Percentiles rank a stretch among this genome's conserved stretches.
phyloP scores from a whole-genome alignment of 2,113 vertebrate genomes.

The Dasypus novemcinctus region DNA sequence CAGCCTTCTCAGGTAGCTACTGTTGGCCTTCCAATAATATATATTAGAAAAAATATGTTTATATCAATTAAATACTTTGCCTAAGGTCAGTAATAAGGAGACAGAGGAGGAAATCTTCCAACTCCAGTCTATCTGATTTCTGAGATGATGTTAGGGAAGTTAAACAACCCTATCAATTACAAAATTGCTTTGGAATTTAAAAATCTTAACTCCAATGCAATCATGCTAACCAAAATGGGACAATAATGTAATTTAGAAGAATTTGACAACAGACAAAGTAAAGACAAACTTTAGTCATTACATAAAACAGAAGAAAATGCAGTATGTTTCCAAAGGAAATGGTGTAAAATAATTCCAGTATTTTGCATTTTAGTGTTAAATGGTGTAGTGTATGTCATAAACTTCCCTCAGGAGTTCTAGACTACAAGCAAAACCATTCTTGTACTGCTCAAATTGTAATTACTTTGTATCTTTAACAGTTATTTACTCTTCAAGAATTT shows the following conservation, averaged over 20 bases:
- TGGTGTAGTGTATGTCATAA: neutral
- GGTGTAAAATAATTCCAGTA: neutral
- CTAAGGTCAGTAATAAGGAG: neutral
- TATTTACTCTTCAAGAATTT: neutral
- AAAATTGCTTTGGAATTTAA: neutral
- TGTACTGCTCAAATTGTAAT: neutral
- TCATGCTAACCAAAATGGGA: neutral
- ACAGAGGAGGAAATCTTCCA: neutral
- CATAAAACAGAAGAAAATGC: neutral
- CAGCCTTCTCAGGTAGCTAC: neutral
- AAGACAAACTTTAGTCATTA: neutral
- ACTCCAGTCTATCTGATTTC: neutral
- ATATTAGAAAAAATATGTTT: neutral
- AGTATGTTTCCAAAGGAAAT: neutral
- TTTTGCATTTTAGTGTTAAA: neutral
- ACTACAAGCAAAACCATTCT: neutral
- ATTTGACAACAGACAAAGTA: neutral
- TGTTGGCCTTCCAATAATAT: neutral
- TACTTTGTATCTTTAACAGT: neutral
- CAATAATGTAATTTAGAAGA: neutral
- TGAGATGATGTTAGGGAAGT: neutral
- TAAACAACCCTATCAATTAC: neutral
- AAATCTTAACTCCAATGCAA: neutral
- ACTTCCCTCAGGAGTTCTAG: neutral
- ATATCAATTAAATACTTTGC: neutral